These are phyloP conservation scores for Aselliscus stoliczkanus DNA, from an alignment of 2,797 vertebrate genomes.

Conservation along the genomic window DNA sequence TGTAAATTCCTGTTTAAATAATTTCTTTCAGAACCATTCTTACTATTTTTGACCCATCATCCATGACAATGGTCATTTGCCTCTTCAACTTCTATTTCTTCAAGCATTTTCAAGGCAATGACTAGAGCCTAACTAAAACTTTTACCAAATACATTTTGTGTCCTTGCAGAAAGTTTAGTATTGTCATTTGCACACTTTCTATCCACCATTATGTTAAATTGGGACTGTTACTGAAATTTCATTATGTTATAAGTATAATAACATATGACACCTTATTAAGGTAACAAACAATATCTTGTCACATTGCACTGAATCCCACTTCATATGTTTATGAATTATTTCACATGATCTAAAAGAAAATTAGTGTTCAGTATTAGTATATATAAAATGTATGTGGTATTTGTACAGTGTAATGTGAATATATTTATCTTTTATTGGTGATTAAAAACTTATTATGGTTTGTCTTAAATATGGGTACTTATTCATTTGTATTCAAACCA, in stretches of 20 bases:
- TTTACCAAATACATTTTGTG: background rate
- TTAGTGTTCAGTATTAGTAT: background rate
- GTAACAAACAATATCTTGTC: background rate
- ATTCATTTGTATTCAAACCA: background rate
- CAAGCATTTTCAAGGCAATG: background rate
- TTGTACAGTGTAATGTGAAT: background rate
- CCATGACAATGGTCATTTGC: background rate
- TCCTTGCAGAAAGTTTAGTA: background rate
- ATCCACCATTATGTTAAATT: background rate
- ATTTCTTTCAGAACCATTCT: background rate
- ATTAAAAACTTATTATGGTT: background rate
- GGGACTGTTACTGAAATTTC: background rate
- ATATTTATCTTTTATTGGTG: background rate
- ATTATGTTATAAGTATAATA: background rate
- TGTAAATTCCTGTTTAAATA: background rate
- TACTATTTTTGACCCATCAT: fast-evolving
- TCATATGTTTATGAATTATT: background rate
- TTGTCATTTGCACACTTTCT: background rate
- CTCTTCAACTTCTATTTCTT: background rate
- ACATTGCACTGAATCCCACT: background rate
- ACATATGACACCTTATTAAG: background rate
- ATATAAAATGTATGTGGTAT: background rate
- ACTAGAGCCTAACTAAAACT: background rate
- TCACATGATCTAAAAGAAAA: background rate
- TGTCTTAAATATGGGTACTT: background rate